A percentile compares a stretch with the other conserved stretches of the same genome.
Evolutionary conservation across 2,888 invertebrate genomes (phyloP).

Genomic region (Celastrina argiolus): DNA sequence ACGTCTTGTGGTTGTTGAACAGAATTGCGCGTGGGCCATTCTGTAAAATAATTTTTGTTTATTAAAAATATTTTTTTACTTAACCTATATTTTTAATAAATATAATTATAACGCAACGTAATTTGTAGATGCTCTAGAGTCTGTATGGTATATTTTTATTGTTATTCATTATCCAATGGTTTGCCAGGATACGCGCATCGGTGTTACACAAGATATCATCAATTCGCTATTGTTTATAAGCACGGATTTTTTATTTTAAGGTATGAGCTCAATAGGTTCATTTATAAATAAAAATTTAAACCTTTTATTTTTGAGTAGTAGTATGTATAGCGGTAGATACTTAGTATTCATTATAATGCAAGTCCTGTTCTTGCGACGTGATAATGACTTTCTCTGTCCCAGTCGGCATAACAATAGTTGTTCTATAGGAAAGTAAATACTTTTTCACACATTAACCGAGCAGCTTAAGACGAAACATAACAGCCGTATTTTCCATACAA

Average conservation of each 20-base stretch:
- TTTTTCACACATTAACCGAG: background rate
- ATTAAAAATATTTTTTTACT: no score
- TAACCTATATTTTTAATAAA: no score
- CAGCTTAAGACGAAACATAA: background rate
- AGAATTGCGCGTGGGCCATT: conserved; percentile 58
- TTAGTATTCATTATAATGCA: conserved; percentile 34
- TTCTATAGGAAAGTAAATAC: conserved; percentile 32
- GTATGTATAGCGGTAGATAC: conserved; percentile 30
- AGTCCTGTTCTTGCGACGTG: conserved; percentile 26
- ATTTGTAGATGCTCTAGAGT: no score
- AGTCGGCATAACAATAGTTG: conserved; percentile 53
- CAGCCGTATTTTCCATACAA: no score
- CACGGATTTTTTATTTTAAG: background rate
- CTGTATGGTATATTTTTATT: background rate
- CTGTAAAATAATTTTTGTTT: conserved; percentile 38
- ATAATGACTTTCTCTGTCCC: conserved; percentile 69
- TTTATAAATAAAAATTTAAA: no score
- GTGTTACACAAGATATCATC: background rate
- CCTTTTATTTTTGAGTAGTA: background rate
- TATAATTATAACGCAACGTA: no score
- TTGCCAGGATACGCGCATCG: background rate
- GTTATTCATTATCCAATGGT: background rate
- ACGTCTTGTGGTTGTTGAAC: conserved; percentile 53
- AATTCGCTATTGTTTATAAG: background rate
- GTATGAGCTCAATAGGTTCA: background rate